Evolutionary conservation across 2,888 invertebrate species (phyloP).

Genomic region (Philonicus albiceps): DNA sequence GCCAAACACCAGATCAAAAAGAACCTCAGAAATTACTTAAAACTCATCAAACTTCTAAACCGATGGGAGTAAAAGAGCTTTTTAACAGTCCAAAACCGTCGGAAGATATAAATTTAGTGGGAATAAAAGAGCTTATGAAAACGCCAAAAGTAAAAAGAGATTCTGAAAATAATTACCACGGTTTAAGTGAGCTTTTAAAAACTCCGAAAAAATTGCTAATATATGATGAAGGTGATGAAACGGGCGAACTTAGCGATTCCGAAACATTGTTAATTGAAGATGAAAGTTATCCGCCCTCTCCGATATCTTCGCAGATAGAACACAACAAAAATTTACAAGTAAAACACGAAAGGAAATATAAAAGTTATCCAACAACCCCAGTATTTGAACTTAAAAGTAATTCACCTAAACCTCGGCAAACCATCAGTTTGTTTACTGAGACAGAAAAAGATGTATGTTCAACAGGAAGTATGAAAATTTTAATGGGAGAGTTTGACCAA

Average conservation of each 20-base stretch:
- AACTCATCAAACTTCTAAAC: background rate
- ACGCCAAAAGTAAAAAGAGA: background rate
- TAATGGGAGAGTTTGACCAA: background rate
- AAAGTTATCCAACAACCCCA: background rate
- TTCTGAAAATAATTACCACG: background rate
- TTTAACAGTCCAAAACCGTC: background rate
- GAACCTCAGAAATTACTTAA: background rate
- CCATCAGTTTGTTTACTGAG: background rate
- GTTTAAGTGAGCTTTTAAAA: background rate
- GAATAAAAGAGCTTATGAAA: slow-evolving; percentile 28
- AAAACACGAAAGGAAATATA: background rate
- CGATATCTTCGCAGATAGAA: background rate
- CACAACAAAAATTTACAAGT: background rate
- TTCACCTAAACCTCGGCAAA: background rate
- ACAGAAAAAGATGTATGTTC: background rate
- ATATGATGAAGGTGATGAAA: background rate
- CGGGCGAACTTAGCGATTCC: background rate
- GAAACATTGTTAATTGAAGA: background rate
- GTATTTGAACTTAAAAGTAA: background rate
- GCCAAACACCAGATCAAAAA: background rate
- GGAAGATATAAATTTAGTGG: background rate
- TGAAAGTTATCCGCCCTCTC: background rate
- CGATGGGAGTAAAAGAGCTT: background rate
- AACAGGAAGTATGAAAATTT: background rate
- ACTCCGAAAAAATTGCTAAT: background rate